phyloP scores from a whole-genome alignment of 2,113 vertebrate genomes.

The Nansenia antarctica region DNA sequence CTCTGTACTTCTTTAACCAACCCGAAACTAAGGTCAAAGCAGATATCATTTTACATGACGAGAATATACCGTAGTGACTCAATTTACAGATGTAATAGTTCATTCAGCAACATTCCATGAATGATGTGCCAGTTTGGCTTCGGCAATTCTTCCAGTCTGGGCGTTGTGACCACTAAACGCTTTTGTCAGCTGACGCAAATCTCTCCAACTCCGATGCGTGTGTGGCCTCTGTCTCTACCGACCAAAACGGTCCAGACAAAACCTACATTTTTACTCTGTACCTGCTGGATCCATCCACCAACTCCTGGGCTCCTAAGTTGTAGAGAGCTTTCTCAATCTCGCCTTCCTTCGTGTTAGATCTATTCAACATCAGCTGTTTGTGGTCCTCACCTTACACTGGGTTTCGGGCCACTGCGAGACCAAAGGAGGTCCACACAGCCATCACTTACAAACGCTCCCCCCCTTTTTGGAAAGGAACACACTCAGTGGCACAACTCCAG shows the following conservation, averaged over 20 bases:
- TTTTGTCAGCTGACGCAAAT: constrained; percentile 33
- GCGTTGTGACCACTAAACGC: constrained; percentile 14
- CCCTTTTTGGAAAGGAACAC: constrained; percentile 51
- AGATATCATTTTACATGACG: no score
- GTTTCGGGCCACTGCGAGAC: constrained; percentile 40
- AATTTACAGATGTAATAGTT: no score
- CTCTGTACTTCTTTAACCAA: no score
- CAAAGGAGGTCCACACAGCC: constrained; percentile 45
- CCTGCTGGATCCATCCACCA: no score
- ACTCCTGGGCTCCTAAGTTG: no score
- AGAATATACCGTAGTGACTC: no score
- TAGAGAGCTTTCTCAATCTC: neutral
- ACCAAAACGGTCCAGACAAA: no score
- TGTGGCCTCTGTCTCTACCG: no score
- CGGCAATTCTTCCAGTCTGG: constrained; percentile 31
- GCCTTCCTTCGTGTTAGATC: constrained; percentile 14
- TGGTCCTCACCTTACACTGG: constrained; percentile 27
- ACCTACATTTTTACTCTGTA: no score
- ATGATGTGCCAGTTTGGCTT: no score
- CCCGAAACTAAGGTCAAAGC: no score
- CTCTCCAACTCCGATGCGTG: constrained; percentile 3
- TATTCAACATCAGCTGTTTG: constrained; percentile 24
- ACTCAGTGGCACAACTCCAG: constrained; percentile 82
- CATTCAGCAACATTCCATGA: no score
- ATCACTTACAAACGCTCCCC: constrained; percentile 51